Evolutionary conservation across 2,888 invertebrate genomes (phyloP), one percentile per base, ranked within the genome.

Genomic region (Noctua fimbriata): DNA sequence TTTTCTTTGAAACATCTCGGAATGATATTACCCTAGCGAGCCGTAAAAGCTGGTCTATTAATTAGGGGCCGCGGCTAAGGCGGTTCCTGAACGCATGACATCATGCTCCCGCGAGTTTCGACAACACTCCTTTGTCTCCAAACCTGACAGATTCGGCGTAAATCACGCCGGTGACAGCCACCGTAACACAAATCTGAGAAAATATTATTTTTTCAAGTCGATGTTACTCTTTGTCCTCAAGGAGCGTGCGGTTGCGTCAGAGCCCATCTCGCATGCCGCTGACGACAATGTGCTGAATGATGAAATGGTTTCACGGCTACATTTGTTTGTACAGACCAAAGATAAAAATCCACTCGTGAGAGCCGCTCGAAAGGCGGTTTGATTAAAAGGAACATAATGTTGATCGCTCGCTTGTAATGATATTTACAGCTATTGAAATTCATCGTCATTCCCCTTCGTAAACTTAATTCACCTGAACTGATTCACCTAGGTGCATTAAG

Each of bases 101-200:
- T 96, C 96, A 97, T 92, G 93, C 89, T 91, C 92, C 91, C 91
- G 92, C 91, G 92, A 91, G 93, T 93, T 93, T 92, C 91, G 89
- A 95, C 95, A 96, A 95, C 90, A 93, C 91, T 91, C 90, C 96
- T 96, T 96, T 97, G 96, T 96, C 93, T 94, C 92, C 89, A 90
- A 90, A 91, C 90, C 89, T 94, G 94, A 94, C 95, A 95, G 94
- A 93, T 92, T 92, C 92, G 94, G 92, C 93, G 95, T 96, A 96
- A 96, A 97, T 97, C 95, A 94, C 91, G 82, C 87, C 86, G 91
- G 90, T 95, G 96, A 95, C 96, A 96, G 92, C 91, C 94, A 91
- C 92, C 81, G 80, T 91, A 93, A 92, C 93, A 93, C 93, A 93
- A 94, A 93, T 93, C 93, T 91, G 90, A 89, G 88, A 92, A 92